Conservation (phyloP, 2,113 vertebrate genomes). For the Hemiscyllium ocellatum region DNA sequence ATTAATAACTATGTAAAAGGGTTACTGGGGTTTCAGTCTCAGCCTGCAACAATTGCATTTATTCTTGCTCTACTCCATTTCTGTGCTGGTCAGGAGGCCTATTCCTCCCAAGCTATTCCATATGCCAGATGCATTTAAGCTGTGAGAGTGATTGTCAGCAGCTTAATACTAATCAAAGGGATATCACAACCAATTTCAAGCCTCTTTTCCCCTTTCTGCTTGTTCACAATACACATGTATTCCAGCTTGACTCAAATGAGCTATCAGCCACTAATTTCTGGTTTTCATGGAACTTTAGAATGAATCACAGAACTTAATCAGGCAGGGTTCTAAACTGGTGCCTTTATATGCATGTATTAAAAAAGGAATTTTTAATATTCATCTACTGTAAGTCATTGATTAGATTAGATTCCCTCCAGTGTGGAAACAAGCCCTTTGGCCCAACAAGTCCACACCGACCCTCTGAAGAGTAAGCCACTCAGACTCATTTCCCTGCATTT, state of each 20-base stretch:
- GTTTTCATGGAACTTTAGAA: not conserved
- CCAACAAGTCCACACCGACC: no score
- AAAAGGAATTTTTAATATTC: not conserved
- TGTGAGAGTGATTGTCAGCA: not conserved
- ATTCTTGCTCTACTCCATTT: not conserved
- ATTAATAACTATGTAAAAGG: not conserved
- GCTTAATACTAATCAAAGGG: not conserved
- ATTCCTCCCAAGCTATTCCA: not conserved
- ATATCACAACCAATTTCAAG: not conserved
- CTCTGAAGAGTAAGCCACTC: no score
- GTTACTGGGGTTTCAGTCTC: not conserved
- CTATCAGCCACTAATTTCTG: not conserved
- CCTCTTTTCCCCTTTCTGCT: not conserved
- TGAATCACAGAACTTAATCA: not conserved
- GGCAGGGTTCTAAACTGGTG: not conserved
- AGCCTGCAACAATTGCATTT: not conserved
- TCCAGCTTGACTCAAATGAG: not conserved
- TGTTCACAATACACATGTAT: not conserved
- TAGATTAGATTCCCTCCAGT: no score
- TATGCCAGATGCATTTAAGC: not conserved
- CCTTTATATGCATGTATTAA: not conserved
- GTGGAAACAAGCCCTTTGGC: no score
- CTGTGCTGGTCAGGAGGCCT: not conserved
- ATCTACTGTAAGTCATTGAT: not conserved
- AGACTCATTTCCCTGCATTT: no score